Evolutionary conservation across 2,888 invertebrate genomes (phyloP), one percentile per base, ranked within the genome.

Genomic region (Crossocerus cetratus): DNA sequence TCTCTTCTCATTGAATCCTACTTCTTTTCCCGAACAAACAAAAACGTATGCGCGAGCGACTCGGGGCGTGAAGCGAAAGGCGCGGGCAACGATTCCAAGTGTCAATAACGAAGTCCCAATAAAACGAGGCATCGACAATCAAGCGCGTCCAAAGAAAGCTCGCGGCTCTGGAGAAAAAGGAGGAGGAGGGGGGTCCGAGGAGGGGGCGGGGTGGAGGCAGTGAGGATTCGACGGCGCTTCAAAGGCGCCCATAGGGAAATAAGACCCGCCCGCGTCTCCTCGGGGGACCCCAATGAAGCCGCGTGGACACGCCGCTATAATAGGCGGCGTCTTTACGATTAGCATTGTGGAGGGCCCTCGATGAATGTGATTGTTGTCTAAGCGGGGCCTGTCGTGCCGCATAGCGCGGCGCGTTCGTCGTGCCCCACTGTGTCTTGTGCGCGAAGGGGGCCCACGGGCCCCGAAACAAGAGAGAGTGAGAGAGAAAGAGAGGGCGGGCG

Each of bases 341-440:
- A 89, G 89, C 88, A 90, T 90, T 89, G 89, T 88, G 87, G n/a
- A 14, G 49, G 83, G 86, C 83, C 60, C 84, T 83, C 88, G 87
- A 89, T 90, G 90, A 90, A 90, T 90, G 89, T 88, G 88, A 89
- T 89, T 89, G 88, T 90, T 89, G 88, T 88, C 85, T 85, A 86
- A 85, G 84, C 86, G 82, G 80, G 80, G 78, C 84, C 81, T 80
- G 83, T 80, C 81, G 80, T 83, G 80, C 81, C 83, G 81, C 80
- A 76, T 75, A 76, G 70, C 72, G 78, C 14, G 14, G 49, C n/a
- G 49, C 49, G n/a, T n/a, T 49, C 3, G 49, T 49, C 8, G 5
- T 32, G 32, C 32, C 32, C 32, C 32, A 32, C 32, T 32, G 32
- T 32, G 32, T 32, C 32, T 32, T 32, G 32, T 32, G 32, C 32